Percentiles rank a stretch among this genome's conserved stretches.
Conservation (phyloP, 2,888 invertebrate species). For the Drosophila ezoana region DNA sequence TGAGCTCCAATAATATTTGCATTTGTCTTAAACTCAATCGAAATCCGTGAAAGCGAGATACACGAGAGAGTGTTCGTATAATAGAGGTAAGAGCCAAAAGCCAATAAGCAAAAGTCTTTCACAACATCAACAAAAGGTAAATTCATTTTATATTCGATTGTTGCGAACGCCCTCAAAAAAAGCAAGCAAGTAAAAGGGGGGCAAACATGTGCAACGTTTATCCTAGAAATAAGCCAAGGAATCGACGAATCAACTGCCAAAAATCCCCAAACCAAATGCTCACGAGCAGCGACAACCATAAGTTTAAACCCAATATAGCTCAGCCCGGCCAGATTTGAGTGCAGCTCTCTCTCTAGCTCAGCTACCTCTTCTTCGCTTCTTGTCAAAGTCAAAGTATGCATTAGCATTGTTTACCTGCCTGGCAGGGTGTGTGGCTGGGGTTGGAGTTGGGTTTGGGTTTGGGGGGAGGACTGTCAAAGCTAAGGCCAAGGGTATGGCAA, state of each 20-base stretch:
- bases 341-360: slow-evolving; percentile 15
- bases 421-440: not conserved
- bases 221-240: slow-evolving; percentile 43
- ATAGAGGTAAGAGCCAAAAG: slow-evolving; percentile 55
- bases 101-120: slow-evolving; percentile 72
- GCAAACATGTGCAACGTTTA: slow-evolving; percentile 71
- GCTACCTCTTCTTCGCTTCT: slow-evolving; percentile 26
- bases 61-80: slow-evolving; percentile 28
- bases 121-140: slow-evolving; percentile 70
- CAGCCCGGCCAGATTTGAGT: slow-evolving; percentile 23
- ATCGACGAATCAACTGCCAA: slow-evolving; percentile 21
- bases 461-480: not conserved
- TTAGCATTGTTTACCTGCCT: slow-evolving; percentile 71
- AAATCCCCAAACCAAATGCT: slow-evolving; percentile 11
- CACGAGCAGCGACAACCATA: slow-evolving; percentile 33
- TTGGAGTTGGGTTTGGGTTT: not conserved
- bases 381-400: slow-evolving; percentile 62
- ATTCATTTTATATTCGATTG: slow-evolving; percentile 74
- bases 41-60: slow-evolving; percentile 67
- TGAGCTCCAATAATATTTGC: slow-evolving; percentile 68
- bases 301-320: slow-evolving; percentile 21
- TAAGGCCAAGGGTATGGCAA: slow-evolving; percentile 28
- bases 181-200: not conserved
- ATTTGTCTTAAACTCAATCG: slow-evolving; percentile 73
- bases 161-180: slow-evolving; percentile 34